Evolutionary conservation across 2,113 vertebrate species (phyloP), one percentile per base, ranked within the genome.

Genomic region (Cololabis saira): DNA sequence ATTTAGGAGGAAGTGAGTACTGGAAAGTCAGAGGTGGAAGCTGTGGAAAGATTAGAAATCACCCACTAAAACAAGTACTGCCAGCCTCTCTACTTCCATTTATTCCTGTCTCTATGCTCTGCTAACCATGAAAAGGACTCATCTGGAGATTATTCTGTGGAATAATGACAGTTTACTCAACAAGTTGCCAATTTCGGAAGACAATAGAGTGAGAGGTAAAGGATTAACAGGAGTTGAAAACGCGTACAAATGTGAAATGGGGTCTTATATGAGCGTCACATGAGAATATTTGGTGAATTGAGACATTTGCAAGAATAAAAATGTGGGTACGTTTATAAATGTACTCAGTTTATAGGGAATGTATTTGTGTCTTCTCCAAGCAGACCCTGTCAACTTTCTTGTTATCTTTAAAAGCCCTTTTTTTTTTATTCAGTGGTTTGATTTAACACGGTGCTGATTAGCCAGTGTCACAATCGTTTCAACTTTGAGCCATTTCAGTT

Each of bases 41-140:
- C 48, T 64, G 18, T 53, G 44, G 40, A 43, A 47, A 69, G 66
- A 84, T 78, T 47, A 65, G 44, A 90, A 78, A 65, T 71, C 68
- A 78, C 11, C 58, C 52, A 16, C 14, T 18, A 57, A 37, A 80
- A 68, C 50, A 79, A 45, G 41, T 21, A 19, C 12, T 0, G 0
- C 13, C 61, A 17, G 17, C 61, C 47, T 57, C 47, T 55, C n/a
- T 22, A 12, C 56, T 69, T 74, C 56, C 47, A 78, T 82, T 85
- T 64, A 30, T 69, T 67, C 51, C 52, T 40, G 47, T 43, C 63
- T 61, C 53, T 61, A 59, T 71, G 63, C 50, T 70, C 69, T 14
- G 42, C 59, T 54, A n/a, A 44, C 43, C 63, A 43, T 74, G 65
- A 86, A 77, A 76, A 33, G 43, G 44, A 44, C 74, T 78, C 61